Evolutionary conservation across 2,888 invertebrate genomes (phyloP).

Genomic region (Brachylomia viminalis): DNA sequence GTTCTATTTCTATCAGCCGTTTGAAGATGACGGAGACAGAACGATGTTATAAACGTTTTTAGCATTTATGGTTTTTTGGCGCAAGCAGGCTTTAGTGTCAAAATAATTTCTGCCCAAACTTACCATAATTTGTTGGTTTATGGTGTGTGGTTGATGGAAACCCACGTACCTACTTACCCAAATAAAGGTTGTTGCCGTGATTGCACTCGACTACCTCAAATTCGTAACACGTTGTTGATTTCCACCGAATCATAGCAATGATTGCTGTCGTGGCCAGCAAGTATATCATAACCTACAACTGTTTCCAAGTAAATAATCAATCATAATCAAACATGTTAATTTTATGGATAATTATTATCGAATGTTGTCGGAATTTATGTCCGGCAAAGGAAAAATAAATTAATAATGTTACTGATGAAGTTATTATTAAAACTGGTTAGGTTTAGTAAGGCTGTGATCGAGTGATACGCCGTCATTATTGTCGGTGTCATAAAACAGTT

Average conservation of each 20-base stretch:
- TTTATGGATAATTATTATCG: constrained; percentile 64
- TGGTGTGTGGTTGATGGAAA: too few species aligned
- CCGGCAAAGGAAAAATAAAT: constrained; percentile 62
- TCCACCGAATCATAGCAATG: neutral
- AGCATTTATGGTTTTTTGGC: too few species aligned
- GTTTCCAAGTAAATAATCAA: constrained; percentile 61
- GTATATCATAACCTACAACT: constrained; percentile 47
- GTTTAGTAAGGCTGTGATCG: constrained; percentile 20
- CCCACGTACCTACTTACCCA: too few species aligned
- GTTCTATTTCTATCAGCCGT: too few species aligned
- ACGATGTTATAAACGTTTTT: too few species aligned
- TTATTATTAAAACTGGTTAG: constrained; percentile 64
- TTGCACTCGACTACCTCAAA: too few species aligned
- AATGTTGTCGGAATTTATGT: constrained; percentile 60
- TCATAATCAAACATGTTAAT: constrained; percentile 72
- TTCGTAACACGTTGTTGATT: neutral
- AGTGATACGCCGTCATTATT: constrained; percentile 38
- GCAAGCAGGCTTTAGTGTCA: too few species aligned
- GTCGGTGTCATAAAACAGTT: constrained; percentile 54
- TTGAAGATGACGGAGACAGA: too few species aligned
- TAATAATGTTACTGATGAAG: constrained; percentile 61
- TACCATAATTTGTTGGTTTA: too few species aligned
- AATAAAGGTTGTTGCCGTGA: too few species aligned
- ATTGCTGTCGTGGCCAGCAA: neutral
- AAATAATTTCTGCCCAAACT: too few species aligned